Conservation (phyloP, 2,113 vertebrate genomes). For the Pelusios castaneus region DNA sequence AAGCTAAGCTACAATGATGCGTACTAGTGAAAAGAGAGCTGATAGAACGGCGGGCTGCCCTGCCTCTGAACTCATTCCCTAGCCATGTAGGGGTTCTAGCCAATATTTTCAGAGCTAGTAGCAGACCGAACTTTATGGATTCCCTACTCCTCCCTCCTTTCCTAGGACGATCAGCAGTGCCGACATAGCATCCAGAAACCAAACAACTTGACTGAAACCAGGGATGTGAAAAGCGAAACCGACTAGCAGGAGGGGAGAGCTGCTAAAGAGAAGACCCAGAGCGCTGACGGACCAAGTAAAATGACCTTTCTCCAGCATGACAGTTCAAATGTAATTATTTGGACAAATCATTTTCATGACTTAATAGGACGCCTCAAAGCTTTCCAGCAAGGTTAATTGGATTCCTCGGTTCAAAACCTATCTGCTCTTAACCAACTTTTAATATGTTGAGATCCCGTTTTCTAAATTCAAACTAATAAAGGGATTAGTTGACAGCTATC, state of each 20-base stretch:
- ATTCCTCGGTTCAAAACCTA: slow-evolving; percentile 73
- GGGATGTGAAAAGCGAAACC: neutral
- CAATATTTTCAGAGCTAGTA: neutral
- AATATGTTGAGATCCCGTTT: slow-evolving; percentile 72
- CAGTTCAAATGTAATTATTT: slow-evolving; percentile 74
- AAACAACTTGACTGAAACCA: neutral
- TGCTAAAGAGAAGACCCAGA: slow-evolving; percentile 8
- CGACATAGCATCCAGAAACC: neutral
- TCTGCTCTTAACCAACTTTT: slow-evolving; percentile 73
- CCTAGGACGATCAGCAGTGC: neutral
- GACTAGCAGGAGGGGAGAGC: neutral
- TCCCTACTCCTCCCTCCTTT: neutral
- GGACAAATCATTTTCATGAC: slow-evolving; percentile 76
- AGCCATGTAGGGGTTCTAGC: neutral
- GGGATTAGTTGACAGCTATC: slow-evolving; percentile 74
- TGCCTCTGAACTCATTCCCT: neutral
- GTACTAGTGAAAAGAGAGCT: neutral
- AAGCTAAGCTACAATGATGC: neutral
- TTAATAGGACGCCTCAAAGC: slow-evolving; percentile 74
- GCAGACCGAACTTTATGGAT: neutral
- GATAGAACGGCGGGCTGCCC: neutral
- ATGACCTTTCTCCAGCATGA: slow-evolving; percentile 69
- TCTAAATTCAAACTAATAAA: slow-evolving; percentile 77
- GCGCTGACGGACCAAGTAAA: slow-evolving; percentile 14
- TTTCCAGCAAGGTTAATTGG: slow-evolving; percentile 78